Evolutionary conservation across 2,797 vertebrate species (phyloP), one percentile per base, ranked within the genome.

Genomic region (Apodemus agrarius): DNA sequence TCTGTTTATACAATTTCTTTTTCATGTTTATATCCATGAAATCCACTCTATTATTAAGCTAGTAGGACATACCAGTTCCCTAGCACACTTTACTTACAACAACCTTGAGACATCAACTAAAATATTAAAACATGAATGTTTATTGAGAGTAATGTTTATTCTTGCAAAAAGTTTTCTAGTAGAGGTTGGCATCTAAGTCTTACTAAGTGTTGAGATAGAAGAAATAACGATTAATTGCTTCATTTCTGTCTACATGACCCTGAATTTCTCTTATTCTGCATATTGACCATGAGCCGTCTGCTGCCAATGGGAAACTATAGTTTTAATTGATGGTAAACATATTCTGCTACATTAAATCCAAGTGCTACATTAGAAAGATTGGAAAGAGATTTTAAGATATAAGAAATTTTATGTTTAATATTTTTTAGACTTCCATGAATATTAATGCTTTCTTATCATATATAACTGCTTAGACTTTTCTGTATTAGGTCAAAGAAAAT

Each of bases 1-100:
- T 31, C 72, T 63, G 80, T 91, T 91, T 94, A 83, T 3, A 87
- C 11, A 96, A 10, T 79, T 59, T 52, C 43, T 29, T 85, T 80
- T 72, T n/a, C 22, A 79, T 81, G 40, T 89, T 83, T 94, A 1
- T 2, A 76, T 40, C 81, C 26, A 49, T 2, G 59, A 16, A 65
- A 89, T 94, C 72, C 69, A 31, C 67, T 80, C 14, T 11, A 72
- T 46, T 61, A 5, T 31, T 81, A 57, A 93, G n/a, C n/a, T 13
- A 81, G 8, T 67, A 34, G 37, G 11, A 52, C 87, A 93, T 4
- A 4, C 29, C 67, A 76, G 17, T 63, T 29, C 17, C 17, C 21
- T 79, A 75, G 59, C n/a, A 82, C 19, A 65, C 16, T n/a, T 90
- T 31, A 10, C 11, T 63, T 29, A n/a, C 0, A 67, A 34, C 88